phyloP scores from a whole-genome alignment of 2,113 vertebrate species.

The Cygnus buccinator region DNA sequence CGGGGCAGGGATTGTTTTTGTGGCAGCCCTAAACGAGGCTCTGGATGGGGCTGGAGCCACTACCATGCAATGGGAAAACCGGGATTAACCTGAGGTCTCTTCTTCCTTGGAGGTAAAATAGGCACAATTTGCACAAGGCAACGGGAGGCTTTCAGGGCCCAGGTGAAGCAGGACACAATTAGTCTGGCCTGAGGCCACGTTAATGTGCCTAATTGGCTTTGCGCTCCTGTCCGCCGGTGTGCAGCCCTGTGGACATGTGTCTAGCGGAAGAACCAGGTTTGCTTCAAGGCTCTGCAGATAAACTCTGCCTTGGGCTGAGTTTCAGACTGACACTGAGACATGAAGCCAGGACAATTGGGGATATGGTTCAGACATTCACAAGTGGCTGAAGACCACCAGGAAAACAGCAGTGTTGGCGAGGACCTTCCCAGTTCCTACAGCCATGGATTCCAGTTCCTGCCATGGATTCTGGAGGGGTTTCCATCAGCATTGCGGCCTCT shows the following conservation, averaged over 20 bases:
- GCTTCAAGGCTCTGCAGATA: neutral
- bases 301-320: neutral
- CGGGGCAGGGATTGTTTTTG: neutral
- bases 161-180: neutral
- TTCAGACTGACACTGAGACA: neutral
- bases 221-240: rapidly evolving
- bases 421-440: neutral
- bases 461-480: rapidly evolving
- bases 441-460: neutral
- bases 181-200: neutral
- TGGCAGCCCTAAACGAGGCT: rapidly evolving
- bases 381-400: neutral
- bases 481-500: neutral
- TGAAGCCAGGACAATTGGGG: neutral
- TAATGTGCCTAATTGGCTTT: neutral
- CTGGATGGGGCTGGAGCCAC: neutral
- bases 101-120: neutral
- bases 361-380: neutral
- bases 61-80: neutral
- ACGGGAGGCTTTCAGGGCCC: neutral
- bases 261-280: neutral
- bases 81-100: neutral
- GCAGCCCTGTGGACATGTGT: neutral
- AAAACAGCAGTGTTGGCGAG: neutral
- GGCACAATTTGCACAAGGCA: neutral